Percentiles rank a stretch among this genome's conserved stretches.
Conservation (phyloP, 2,113 vertebrate species). For the Phodopus roborovskii region DNA sequence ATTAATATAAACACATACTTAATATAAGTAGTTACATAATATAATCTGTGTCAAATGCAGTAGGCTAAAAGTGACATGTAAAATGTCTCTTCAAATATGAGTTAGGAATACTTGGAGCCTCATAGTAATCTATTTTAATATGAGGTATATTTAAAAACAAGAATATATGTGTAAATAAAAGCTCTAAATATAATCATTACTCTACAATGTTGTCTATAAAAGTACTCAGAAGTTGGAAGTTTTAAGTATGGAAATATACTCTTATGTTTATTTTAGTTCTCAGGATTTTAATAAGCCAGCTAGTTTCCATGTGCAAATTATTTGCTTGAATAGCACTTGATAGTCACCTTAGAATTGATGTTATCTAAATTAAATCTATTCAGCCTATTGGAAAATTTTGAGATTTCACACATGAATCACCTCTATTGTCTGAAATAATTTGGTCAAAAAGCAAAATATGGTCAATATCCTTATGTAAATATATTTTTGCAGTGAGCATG, state of each 20-base stretch:
- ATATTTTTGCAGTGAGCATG: conserved; percentile 52
- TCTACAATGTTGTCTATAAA: neutral
- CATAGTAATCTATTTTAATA: neutral
- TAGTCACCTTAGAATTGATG: conserved; percentile 72
- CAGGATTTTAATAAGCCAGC: conserved; percentile 55
- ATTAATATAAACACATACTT: conserved; percentile 42
- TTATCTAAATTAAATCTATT: conserved; percentile 80
- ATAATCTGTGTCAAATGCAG: neutral
- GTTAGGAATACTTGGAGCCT: neutral
- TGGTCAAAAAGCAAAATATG: conserved; percentile 77
- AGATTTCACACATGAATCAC: conserved; percentile 63
- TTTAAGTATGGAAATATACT: conserved; percentile 38
- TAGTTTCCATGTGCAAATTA: conserved; percentile 21
- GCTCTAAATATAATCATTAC: neutral
- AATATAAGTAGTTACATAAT: too few relatives aligned
- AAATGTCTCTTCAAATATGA: neutral
- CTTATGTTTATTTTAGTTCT: conserved; percentile 28
- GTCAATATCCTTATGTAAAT: conserved; percentile 69
- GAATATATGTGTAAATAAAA: conserved; percentile 37
- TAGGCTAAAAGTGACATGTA: neutral
- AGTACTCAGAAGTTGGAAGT: neutral
- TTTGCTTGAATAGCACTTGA: conserved; percentile 60
- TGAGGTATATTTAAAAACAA: conserved; percentile 5
- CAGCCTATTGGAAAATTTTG: conserved; percentile 59
- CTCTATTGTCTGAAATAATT: conserved; percentile 80